Percentiles rank a stretch among this genome's conserved stretches.
These are phyloP conservation scores for Xerus inauris DNA, from an alignment of 2,113 vertebrate species.

Conservation along the genomic window DNA sequence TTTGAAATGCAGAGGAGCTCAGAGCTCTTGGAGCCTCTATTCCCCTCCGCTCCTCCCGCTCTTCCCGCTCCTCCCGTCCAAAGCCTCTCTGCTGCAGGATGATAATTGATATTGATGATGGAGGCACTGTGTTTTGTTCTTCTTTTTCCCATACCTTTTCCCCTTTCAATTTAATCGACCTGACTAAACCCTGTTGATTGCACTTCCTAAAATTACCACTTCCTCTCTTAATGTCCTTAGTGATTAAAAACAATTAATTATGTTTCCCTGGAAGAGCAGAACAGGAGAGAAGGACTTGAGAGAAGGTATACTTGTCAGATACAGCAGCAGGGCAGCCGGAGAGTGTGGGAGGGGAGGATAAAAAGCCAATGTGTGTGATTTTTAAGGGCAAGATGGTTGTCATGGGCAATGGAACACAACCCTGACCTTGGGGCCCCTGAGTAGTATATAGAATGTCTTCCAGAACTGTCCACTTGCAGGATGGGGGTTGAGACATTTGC, in stretches of 20 bases:
- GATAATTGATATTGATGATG: background rate
- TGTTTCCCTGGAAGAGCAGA: background rate
- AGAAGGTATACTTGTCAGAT: background rate
- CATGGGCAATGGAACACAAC: background rate
- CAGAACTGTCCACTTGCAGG: background rate
- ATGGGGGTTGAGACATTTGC: background rate
- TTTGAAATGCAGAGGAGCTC: background rate
- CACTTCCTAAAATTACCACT: background rate
- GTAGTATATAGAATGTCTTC: background rate
- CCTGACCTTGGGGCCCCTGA: background rate
- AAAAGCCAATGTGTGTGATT: too few species aligned
- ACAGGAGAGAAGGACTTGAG: background rate
- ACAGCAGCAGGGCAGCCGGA: background rate
- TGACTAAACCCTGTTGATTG: background rate
- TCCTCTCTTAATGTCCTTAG: background rate
- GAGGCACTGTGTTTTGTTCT: background rate
- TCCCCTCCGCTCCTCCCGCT: background rate
- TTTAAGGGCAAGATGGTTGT: background rate
- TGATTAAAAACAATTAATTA: constrained; percentile 4
- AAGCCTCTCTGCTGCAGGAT: background rate
- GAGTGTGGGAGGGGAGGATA: background rate
- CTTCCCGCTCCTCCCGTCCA: background rate
- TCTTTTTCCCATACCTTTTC: background rate
- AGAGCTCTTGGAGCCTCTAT: too few species aligned
- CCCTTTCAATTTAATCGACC: background rate